Base-by-base conservation (phyloP, 2,888 invertebrate species). In the Stenchaetothrips biformis region DNA sequence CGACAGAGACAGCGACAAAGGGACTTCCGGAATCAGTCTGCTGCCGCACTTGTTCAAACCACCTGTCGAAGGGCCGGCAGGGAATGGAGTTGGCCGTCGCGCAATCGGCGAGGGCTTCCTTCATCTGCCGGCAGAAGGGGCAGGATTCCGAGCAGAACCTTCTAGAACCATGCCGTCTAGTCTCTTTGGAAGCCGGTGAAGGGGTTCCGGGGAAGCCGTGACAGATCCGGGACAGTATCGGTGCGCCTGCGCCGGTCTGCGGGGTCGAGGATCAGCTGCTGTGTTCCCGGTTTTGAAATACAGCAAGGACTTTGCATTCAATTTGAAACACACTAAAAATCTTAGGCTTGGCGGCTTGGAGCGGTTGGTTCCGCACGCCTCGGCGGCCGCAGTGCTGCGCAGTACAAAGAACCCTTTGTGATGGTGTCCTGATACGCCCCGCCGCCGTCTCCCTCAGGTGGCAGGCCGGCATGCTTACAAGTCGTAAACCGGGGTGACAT, bases 401-500 rank as follows among this genome's bases (percentile, higher is more conserved):
- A 4, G 67, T 74, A 74, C 67, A 74, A 74, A 74, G 25, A 25
- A 21, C 25, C 67, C 67, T 74, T 74, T 74, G 67, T 74, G 67
- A 74, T 74, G 21, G 67, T 21, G 67, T 74, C 25, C 67, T 74
- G 67, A 74, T 74, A 74, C 25, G 67, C 37, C 37, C 37, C 4
- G 37, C 37, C 37, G 37, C 37, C 25, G 67, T 13, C 11, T 25
- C 21, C 67, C 67, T 67, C 67, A 67, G 67, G 67, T 21, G 67
- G 67, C 25, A 11, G 67, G 67, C 67, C 37, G 67, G 67, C 67
- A 74, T 74, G 67, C 67, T 74, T 74, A 74, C 67, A 74, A 74
- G 67, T 74, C 67, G 25, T 74, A 74, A 74, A 74, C 67, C 67
- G 16, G 53, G 53, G 53, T 53, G 53, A 53, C 53, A 53, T 53